A percentile compares a stretch with the other conserved stretches of the same genome.
These are phyloP conservation scores for Lucilia sericata DNA, from an alignment of 1,140 invertebrate species.

Conservation along the genomic window DNA sequence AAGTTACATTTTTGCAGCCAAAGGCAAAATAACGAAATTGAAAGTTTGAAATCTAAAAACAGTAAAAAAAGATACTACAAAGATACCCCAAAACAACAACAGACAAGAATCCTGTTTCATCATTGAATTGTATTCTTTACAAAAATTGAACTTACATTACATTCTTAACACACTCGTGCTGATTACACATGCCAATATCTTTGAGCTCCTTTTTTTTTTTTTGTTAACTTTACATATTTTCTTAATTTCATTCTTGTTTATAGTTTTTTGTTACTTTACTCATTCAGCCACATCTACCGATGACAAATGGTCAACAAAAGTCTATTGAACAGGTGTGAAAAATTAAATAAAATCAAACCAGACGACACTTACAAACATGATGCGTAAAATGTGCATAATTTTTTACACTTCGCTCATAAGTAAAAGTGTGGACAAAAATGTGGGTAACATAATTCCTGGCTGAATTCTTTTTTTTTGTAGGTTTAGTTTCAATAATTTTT, in stretches of 20 bases:
- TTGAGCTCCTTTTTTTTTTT: not conserved
- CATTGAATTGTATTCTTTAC: not conserved
- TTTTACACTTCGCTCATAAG: not conserved
- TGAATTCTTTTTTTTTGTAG: not conserved
- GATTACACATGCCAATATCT: too few species aligned
- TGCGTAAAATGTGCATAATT: not conserved
- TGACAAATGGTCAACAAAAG: conserved; percentile 33
- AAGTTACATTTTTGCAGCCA: conserved; percentile 28
- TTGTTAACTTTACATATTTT: not conserved
- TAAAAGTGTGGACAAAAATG: not conserved
- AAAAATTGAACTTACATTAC: not conserved
- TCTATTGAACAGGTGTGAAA: conserved; percentile 37
- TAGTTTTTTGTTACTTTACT: not conserved
- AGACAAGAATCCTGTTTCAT: conserved; percentile 36
- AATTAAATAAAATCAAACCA: conserved; percentile 29
- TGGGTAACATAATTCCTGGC: conserved; percentile 6
- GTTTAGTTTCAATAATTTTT: not conserved
- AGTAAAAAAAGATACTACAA: not conserved
- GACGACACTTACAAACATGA: not conserved
- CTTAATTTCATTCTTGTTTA: not conserved
- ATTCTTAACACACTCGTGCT: not conserved
- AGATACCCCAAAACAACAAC: not conserved
- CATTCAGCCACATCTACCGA: too few species aligned
- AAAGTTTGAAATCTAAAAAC: conserved; percentile 28
- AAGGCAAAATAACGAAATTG: conserved; percentile 40